phyloP scores from a whole-genome alignment of 2,888 invertebrate species.

The Omphaloscelis lunosa region DNA sequence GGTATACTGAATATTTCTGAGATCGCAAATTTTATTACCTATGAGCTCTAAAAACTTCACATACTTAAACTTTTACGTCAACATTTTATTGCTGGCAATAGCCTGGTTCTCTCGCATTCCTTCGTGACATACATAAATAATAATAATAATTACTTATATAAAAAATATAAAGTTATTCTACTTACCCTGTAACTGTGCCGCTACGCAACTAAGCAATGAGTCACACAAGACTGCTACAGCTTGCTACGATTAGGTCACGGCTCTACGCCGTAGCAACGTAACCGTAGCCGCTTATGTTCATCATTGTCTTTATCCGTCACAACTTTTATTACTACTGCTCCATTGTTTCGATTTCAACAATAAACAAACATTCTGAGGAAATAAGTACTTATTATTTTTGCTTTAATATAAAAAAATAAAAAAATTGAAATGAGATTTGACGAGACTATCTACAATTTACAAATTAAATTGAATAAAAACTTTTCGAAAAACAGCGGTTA shows the following conservation, averaged over 20 bases:
- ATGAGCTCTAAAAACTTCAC: neutral
- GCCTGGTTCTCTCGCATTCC: slow-evolving; percentile 1
- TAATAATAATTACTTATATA: neutral
- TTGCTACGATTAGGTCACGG: slow-evolving; percentile 36
- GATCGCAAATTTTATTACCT: neutral
- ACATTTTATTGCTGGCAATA: slow-evolving; percentile 7
- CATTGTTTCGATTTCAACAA: neutral
- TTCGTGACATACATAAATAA: slow-evolving; percentile 1
- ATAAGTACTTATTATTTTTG: no score
- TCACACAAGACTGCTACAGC: slow-evolving; percentile 19
- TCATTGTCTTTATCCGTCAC: neutral
- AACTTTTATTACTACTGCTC: neutral
- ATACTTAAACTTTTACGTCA: neutral
- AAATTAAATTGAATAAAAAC: no score
- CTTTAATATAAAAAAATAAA: no score
- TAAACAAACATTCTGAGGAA: neutral
- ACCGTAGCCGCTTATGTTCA: neutral
- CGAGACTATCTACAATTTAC: no score
- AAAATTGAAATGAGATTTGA: no score
- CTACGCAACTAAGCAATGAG: slow-evolving; percentile 19
- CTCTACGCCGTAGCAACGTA: slow-evolving; percentile 45
- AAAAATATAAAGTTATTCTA: no score
- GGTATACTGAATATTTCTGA: neutral
- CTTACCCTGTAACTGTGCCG: neutral
- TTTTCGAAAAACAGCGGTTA: no score